A percentile compares a stretch with the other conserved stretches of the same genome.
phyloP scores from a whole-genome alignment of 2,113 vertebrate species.

The Stomatorhinus ivindoensis region DNA sequence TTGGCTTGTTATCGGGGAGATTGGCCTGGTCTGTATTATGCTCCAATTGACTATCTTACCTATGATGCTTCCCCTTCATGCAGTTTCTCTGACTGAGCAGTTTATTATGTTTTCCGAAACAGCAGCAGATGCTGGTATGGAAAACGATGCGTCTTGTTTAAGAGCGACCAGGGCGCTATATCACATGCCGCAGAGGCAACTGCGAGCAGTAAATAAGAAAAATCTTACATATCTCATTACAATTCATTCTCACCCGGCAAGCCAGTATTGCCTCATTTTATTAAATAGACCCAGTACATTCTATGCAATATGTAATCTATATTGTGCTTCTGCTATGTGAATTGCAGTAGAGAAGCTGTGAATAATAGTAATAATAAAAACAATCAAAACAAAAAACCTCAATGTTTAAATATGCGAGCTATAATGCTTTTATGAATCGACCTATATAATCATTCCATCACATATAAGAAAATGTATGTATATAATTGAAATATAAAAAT shows the following conservation, averaged over 20 bases:
- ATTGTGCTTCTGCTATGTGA: neutral
- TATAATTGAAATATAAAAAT: neutral
- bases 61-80: neutral
- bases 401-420: neutral
- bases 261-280: neutral
- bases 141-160: slow-evolving; percentile 6
- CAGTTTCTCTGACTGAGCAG: neutral
- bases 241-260: neutral
- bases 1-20: neutral
- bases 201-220: neutral
- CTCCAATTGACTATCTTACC: neutral
- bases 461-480: neutral
- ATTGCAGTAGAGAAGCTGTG: neutral
- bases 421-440: neutral
- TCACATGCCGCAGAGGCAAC: neutral
- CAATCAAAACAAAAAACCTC: neutral
- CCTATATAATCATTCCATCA: neutral
- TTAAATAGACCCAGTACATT: neutral
- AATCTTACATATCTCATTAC: neutral
- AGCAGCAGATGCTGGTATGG: neutral
- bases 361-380: neutral
- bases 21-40: neutral
- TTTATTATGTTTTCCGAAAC: neutral
- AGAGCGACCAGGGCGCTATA: neutral
- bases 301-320: neutral